Conservation (phyloP, 1,140 invertebrate species). For the Asbolus verrucosus region DNA sequence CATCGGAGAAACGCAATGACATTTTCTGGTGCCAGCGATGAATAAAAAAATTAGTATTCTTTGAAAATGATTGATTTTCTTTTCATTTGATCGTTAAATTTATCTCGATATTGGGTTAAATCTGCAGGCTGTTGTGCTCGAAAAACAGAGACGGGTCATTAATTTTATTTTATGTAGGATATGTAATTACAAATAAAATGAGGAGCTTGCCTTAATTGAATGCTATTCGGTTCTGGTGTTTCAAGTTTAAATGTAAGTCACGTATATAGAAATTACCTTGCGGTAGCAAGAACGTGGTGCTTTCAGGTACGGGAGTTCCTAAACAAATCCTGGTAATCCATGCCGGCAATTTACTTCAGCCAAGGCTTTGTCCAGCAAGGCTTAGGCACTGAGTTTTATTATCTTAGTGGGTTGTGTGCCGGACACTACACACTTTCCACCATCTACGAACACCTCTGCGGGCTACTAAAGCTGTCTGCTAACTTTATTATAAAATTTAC, state of each 20-base stretch:
- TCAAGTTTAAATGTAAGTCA: conserved; percentile 43
- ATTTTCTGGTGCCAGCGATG: too few relatives aligned
- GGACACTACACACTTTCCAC: conserved; percentile 48
- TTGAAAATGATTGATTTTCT: too few relatives aligned
- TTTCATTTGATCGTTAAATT: too few relatives aligned
- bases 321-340: conserved; percentile 68
- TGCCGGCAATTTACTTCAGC: conserved; percentile 68
- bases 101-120: too few relatives aligned
- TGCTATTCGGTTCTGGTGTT: conserved; percentile 13
- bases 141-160: conserved; percentile 26
- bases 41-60: too few relatives aligned
- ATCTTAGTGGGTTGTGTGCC: conserved; percentile 60
- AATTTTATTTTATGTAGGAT: conserved; percentile 29
- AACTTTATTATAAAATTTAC: conserved; percentile 62
- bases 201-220: conserved; percentile 34
- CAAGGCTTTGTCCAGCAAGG: conserved; percentile 64
- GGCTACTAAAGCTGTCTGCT: conserved; percentile 63
- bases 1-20: too few relatives aligned
- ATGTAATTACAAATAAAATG: conserved; percentile 38
- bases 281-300: conserved; percentile 44
- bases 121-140: too few relatives aligned
- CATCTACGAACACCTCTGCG: conserved; percentile 54
- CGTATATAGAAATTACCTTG: conserved; percentile 46
- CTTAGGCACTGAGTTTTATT: conserved; percentile 68
- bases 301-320: conserved; percentile 62